Percentiles rank a stretch among this genome's conserved stretches.
Conservation (phyloP, 1,140 invertebrate species). For the Pachypsylla venusta region DNA sequence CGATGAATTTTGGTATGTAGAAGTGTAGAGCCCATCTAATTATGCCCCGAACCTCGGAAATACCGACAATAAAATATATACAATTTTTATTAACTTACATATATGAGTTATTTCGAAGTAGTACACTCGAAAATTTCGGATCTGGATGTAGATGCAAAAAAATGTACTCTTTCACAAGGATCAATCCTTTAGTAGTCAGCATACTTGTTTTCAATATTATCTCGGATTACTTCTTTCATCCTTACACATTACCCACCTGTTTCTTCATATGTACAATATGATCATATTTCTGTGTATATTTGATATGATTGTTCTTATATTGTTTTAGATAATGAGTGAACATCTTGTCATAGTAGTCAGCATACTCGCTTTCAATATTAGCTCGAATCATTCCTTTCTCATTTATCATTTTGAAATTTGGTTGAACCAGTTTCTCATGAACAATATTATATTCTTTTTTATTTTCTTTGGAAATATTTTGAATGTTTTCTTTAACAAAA, state of each 20-base stretch:
- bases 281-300: not conserved
- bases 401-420: not conserved
- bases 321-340: conserved; percentile 1
- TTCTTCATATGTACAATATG: not conserved
- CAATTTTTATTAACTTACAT: no score
- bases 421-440: conserved; percentile 6
- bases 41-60: no score
- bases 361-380: not conserved
- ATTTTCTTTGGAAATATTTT: not conserved
- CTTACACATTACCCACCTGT: not conserved
- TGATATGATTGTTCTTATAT: not conserved
- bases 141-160: no score
- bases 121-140: no score
- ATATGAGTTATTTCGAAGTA: no score
- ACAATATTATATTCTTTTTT: not conserved
- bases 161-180: no score
- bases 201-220: no score
- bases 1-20: no score
- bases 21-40: no score
- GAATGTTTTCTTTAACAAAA: not conserved
- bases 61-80: no score
- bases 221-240: no score
- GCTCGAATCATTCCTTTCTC: not conserved
- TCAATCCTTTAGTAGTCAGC: no score
- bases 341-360: not conserved